Conservation (phyloP, 1,140 invertebrate genomes). For the Chironomus tepperi region DNA sequence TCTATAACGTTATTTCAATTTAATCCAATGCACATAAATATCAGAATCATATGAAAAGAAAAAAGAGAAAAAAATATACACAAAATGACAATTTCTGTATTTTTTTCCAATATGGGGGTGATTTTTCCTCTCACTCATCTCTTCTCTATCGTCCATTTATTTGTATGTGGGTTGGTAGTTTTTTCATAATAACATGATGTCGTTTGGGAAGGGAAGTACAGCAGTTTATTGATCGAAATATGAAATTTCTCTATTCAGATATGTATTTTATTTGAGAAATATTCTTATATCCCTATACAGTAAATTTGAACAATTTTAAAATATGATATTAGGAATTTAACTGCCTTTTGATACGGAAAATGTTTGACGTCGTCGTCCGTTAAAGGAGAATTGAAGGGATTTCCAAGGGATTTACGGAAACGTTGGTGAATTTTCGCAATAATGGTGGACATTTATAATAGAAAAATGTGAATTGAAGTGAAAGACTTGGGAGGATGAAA, state of each 20-base stretch:
- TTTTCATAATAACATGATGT: no score
- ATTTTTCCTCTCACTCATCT: not conserved
- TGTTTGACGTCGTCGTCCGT: conserved; percentile 10
- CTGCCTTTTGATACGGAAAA: conserved; percentile 16
- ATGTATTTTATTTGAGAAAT: not conserved
- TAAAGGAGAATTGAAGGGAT: not conserved
- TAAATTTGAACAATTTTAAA: no score
- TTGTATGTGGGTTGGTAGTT: no score
- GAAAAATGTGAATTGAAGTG: not conserved
- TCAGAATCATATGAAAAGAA: conserved; percentile 5
- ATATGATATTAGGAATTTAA: not conserved
- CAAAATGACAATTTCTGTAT: conserved; percentile 18
- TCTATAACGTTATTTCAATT: conserved; percentile 16
- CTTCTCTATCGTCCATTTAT: not conserved
- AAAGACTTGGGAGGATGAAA: not conserved
- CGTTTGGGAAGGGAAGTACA: not conserved
- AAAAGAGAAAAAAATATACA: not conserved
- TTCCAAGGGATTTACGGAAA: conserved; percentile 19
- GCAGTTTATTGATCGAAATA: not conserved
- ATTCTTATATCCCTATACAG: not conserved
- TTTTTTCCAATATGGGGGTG: not conserved
- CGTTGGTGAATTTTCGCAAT: not conserved
- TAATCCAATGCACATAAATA: conserved; percentile 22
- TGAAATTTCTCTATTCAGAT: no score
- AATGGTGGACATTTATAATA: conserved; percentile 20